Base-by-base conservation (phyloP, 2,888 invertebrate genomes). In the Eurytoma californica region DNA sequence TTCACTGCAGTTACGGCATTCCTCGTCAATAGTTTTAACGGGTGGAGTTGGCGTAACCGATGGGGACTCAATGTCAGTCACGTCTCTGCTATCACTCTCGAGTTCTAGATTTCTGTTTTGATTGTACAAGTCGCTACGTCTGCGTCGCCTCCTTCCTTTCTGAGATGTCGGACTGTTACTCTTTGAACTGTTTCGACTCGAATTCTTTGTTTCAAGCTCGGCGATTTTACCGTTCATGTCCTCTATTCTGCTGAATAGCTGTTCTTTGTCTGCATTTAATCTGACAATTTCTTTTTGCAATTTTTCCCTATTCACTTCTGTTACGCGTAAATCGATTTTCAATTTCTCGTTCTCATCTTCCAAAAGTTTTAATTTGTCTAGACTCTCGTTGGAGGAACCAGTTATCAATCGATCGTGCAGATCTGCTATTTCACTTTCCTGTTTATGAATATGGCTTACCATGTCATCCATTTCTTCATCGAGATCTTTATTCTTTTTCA, bases 381-480 rank as follows among this genome's bases (percentile, higher is more conserved):
- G 90, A 89, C 2, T 20, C 87, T 83, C 70, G 91, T 91, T 4
- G 87, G 85, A 76, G 91, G 84, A 82, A 91, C 91, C 82, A 88
- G 85, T 68, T 24, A 82, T 83, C 49, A 83, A 68, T 47, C 77
- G 72, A 30, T 84, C 82, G 7, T 82, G 83, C 7, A 86, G 77
- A 24, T 84, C 84, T 0, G 68, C 80, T 28, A 83, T 85, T 58
- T 87, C 85, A 5, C 67, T 60, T 18, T 84, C 82, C 58, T 82
- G 82, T 63, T 83, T 80, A 14, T 82, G 75, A 28, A 86, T 86
- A 3, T 77, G 80, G 7, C 16, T 12, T 7, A 83, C 83, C 30
- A 85, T 80, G 0, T 84, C 84, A 0, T 92, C 91, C 83, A 91
- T 91, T 85, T 92, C 92, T 0, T 91, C 91, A 67, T 92, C 91